Evolutionary conservation across 2,113 vertebrate genomes (phyloP).

Genomic region (Emydura subglobosa): DNA sequence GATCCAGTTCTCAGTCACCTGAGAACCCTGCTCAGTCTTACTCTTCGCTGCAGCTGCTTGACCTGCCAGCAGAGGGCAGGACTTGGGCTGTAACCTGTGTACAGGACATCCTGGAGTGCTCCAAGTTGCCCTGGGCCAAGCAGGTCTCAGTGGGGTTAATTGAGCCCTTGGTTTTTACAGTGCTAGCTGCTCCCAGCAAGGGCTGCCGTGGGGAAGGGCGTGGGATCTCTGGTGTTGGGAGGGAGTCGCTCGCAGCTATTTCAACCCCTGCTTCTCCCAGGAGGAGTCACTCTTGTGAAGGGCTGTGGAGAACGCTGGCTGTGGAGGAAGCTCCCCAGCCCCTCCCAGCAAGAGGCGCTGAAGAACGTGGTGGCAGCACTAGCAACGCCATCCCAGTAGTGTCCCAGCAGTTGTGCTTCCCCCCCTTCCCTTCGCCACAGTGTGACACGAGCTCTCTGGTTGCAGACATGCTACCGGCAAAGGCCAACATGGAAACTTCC

Average conservation of each 20-base stretch:
- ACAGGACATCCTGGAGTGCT: background rate
- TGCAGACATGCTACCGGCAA: slow-evolving; percentile 74
- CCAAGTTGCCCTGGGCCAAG: background rate
- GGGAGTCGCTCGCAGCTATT: background rate
- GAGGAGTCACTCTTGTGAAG: fast-evolving
- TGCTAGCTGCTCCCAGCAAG: fast-evolving
- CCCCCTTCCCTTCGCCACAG: background rate
- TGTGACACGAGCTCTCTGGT: background rate
- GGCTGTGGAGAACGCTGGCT: background rate
- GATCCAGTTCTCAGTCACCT: background rate
- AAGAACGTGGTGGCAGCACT: fast-evolving
- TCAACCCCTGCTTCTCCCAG: background rate
- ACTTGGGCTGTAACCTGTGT: background rate
- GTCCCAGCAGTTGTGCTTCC: background rate
- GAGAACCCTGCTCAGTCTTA: too few species aligned
- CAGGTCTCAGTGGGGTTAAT: background rate
- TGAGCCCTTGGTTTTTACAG: fast-evolving
- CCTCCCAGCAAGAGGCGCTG: background rate
- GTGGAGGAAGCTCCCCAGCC: background rate
- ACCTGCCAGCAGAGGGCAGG: background rate
- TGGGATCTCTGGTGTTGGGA: fast-evolving
- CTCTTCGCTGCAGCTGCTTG: background rate
- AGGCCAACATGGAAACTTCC: slow-evolving; percentile 77
- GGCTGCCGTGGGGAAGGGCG: background rate
- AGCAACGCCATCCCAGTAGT: too few species aligned